Base-by-base conservation (phyloP, 1,140 invertebrate genomes). In the Hormaphis cornu region DNA sequence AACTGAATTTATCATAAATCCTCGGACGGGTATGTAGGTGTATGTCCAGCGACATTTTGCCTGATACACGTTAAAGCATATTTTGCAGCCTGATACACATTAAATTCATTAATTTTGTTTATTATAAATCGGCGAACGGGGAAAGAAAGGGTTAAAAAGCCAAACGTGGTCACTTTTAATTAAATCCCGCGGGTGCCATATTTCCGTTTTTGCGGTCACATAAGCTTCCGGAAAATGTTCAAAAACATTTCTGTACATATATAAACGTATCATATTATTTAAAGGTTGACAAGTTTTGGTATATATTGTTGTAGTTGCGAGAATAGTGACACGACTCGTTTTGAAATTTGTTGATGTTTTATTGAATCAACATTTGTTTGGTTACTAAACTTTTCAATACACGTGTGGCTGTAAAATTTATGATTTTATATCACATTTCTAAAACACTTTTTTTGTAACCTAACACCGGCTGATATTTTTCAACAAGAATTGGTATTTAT, bases 41-140 rank as follows among this genome's bases (percentile, higher is more conserved):
- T 33, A 2, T 10, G 42, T 33, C 59, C 59, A 63, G 42, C 42
- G 59, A 63, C 59, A 48, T 63, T 28, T 63, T 63, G 20, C 26
- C 26, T 63, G 12, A 63, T 63, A 46, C 42, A n/a, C n/a, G n/a
- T 46, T 63, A 16, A 22, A 48, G 12, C n/a, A 56, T 14, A 33
- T 28, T 1, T 48, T 44, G 28, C 40, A 22, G 18, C 24, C 26
- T n/a, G n/a, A 33, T 30, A 63, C 59, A 33, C 42, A 63, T 63
- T 63, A 63, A 42, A 63, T 22, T 44, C 59, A 63, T 63, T 63
- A 63, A 48, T 63, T 63, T 22, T 48, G 59, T 63, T 63, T 63
- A 63, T 63, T 63, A 63, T 46, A 63, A 63, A 63, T 63, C 59
- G 24, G 40, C 28, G 1, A 2, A 35, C 14, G 10, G 59, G 8